phyloP scores from a whole-genome alignment of 53 echinoderm and acorn worm species.

The Hippasteria phrygiana region DNA sequence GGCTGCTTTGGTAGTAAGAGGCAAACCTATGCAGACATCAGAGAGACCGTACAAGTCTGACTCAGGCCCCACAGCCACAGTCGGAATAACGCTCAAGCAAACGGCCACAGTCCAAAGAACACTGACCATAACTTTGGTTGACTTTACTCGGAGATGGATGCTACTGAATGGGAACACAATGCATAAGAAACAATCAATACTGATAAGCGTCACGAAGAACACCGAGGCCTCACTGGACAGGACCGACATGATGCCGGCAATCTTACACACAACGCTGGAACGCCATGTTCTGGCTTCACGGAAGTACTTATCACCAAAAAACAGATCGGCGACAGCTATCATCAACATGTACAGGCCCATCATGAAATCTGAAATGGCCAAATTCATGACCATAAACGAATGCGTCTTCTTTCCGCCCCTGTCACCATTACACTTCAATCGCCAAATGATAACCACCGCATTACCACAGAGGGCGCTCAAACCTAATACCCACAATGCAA shows the following conservation, averaged over 20 bases:
- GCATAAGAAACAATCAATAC: conserved; percentile 51
- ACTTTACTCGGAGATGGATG: neutral
- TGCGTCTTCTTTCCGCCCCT: conserved; percentile 21
- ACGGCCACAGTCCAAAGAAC: conserved; percentile 27
- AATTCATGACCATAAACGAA: conserved; percentile 47
- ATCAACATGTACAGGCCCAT: conserved; percentile 74
- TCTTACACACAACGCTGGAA: conserved; percentile 30
- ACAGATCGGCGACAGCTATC: conserved; percentile 51
- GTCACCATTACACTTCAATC: neutral
- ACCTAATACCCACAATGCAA: conserved; percentile 46
- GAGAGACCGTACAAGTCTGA: conserved; percentile 42
- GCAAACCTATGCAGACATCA: conserved; percentile 48
- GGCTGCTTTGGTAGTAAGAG: neutral
- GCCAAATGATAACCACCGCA: conserved; percentile 33
- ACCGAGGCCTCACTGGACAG: conserved; percentile 72
- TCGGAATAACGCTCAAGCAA: conserved; percentile 24
- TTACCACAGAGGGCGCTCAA: conserved; percentile 57
- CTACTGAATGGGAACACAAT: conserved; percentile 65
- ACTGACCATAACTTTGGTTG: neutral
- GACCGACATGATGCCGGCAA: conserved; percentile 55
- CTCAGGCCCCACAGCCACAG: neutral
- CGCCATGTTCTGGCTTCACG: conserved; percentile 41
- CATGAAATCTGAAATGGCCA: conserved; percentile 59
- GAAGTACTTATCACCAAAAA: conserved; percentile 51
- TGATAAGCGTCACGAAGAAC: conserved; percentile 61